Conservation (phyloP, 2,113 vertebrate species). For the Chlamydotis undulata region DNA sequence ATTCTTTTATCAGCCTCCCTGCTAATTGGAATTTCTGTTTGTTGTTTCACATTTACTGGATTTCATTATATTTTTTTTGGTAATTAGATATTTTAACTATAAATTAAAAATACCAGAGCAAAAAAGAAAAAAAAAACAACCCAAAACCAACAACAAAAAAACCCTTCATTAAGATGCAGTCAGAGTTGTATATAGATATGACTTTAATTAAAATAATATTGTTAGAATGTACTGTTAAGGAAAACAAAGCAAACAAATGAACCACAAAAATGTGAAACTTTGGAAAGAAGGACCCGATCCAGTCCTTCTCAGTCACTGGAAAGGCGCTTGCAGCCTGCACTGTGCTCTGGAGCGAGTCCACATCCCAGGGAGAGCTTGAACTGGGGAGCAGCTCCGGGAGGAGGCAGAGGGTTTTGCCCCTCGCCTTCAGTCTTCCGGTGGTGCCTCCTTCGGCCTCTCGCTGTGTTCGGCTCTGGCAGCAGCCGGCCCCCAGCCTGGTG, state of each 20-base stretch:
- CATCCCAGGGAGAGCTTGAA: neutral
- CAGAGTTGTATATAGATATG: neutral
- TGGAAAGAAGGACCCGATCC: neutral
- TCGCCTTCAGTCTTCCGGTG: neutral
- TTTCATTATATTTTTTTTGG: slow-evolving; percentile 65
- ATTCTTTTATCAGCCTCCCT: slow-evolving; percentile 61
- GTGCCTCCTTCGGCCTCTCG: neutral
- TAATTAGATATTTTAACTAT: slow-evolving; percentile 67
- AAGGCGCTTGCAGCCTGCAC: neutral
- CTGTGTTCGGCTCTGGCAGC: neutral
- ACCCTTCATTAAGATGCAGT: slow-evolving; percentile 38
- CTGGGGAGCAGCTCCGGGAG: neutral
- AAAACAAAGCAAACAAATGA: slow-evolving; percentile 44
- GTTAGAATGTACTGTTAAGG: neutral
- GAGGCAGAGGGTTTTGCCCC: neutral
- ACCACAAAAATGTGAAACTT: neutral
- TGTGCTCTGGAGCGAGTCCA: neutral
- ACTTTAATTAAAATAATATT: slow-evolving; percentile 57
- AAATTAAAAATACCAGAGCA: slow-evolving; percentile 44
- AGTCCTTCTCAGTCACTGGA: neutral
- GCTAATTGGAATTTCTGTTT: slow-evolving; percentile 69
- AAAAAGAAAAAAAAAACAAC: neutral
- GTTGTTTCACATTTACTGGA: slow-evolving; percentile 58
- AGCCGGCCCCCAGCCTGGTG: neutral
- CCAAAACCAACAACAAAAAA: neutral